Conservation (phyloP, 1,140 invertebrate genomes). For the Zaprionus camerounensis region DNA sequence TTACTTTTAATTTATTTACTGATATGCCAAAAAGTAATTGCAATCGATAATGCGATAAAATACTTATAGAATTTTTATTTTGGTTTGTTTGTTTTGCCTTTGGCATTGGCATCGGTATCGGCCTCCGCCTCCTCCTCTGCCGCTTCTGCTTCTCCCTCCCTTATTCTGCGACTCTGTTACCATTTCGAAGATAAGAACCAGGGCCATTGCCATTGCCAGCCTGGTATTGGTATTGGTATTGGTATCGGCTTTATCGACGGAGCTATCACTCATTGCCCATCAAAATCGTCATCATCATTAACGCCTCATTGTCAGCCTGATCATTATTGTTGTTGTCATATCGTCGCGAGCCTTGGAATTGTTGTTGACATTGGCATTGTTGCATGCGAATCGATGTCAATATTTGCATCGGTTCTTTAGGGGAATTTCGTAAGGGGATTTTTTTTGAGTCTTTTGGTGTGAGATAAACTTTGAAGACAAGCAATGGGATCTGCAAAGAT, state of each 20-base stretch:
- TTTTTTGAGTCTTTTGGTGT: not conserved
- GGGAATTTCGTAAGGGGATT: not conserved
- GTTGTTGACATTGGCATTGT: constrained; percentile 23
- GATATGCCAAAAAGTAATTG: constrained; percentile 63
- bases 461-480: not conserved
- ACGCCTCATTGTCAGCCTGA: constrained; percentile 24
- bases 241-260: not conserved
- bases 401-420: not conserved
- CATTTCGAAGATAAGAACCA: constrained; percentile 1
- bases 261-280: constrained; percentile 26
- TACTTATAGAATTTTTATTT: constrained; percentile 57
- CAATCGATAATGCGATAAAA: constrained; percentile 78
- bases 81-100: constrained; percentile 18
- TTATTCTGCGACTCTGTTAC: not conserved
- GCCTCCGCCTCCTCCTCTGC: not conserved
- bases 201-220: constrained; percentile 15
- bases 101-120: not conserved
- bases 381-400: constrained; percentile 15
- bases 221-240: constrained; percentile 8
- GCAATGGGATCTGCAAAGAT: too few relatives aligned
- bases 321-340: constrained; percentile 24
- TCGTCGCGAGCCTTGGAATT: not conserved
- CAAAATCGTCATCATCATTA: constrained; percentile 36
- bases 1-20: constrained; percentile 69
- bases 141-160: not conserved